phyloP scores from a whole-genome alignment of 2,888 invertebrate species.

The Carterocephalus palaemon region DNA sequence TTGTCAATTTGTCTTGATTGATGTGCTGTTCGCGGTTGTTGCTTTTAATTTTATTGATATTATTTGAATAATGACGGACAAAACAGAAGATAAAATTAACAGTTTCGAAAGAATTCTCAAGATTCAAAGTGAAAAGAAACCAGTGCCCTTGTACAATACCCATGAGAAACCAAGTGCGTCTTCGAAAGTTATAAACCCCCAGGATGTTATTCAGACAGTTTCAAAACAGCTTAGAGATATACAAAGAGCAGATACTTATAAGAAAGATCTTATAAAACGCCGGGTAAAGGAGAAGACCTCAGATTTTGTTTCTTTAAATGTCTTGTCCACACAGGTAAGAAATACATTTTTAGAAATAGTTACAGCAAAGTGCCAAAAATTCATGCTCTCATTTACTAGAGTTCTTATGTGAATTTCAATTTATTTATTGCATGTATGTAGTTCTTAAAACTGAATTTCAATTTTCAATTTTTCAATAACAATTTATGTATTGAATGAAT shows the following conservation, averaged over 20 bases:
- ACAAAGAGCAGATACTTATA: conserved; percentile 48
- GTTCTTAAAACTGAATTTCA: no score
- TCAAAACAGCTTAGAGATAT: conserved; percentile 54
- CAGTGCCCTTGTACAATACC: conserved; percentile 37
- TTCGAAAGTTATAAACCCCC: conserved; percentile 5
- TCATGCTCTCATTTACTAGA: no score
- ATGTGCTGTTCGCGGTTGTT: neutral
- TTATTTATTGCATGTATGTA: no score
- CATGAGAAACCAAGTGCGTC: neutral
- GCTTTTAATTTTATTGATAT: neutral
- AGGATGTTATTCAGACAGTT: conserved; percentile 50
- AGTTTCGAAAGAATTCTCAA: conserved; percentile 44
- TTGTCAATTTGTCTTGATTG: neutral
- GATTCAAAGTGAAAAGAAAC: conserved; percentile 28
- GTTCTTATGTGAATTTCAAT: no score
- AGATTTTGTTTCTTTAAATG: conserved; percentile 43
- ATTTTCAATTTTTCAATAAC: no score
- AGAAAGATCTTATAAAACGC: conserved; percentile 29
- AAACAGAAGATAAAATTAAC: conserved; percentile 28
- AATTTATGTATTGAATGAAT: no score
- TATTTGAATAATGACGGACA: conserved; percentile 29
- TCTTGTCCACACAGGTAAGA: conserved; percentile 35
- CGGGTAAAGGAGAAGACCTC: conserved; percentile 36
- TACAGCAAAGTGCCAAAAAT: no score
- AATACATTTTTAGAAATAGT: no score